A percentile compares a stretch with the other conserved stretches of the same genome.
These are phyloP conservation scores for Leucozona laternaria DNA, from an alignment of 2,888 invertebrate genomes.

Conservation along the genomic window DNA sequence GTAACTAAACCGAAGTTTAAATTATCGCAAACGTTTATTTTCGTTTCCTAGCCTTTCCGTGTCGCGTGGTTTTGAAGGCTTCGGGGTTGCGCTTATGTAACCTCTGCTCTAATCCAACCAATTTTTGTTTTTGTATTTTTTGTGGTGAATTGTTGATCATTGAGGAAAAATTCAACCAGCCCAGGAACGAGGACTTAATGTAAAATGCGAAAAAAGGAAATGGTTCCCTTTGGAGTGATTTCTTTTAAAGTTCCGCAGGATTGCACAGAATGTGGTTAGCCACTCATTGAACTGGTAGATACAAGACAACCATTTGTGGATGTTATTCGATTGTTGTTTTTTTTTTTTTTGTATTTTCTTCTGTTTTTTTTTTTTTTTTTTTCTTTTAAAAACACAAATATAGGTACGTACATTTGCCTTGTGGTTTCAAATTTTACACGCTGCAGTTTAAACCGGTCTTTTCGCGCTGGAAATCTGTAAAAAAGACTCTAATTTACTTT, in stretches of 20 bases:
- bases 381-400: background rate
- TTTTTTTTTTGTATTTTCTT: background rate
- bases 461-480: background rate
- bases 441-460: background rate
- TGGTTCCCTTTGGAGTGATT: constrained; percentile 68
- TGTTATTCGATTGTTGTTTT: constrained; percentile 39
- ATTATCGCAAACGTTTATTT: constrained; percentile 51
- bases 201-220: constrained; percentile 44
- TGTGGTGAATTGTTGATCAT: constrained; percentile 62
- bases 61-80: constrained; percentile 11
- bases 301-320: constrained; percentile 55
- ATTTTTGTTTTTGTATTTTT: constrained; percentile 15
- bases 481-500: constrained; percentile 49
- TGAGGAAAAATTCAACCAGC: background rate
- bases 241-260: constrained; percentile 53
- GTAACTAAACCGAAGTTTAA: constrained; percentile 63
- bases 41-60: constrained; percentile 37
- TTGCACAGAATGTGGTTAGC: constrained; percentile 61
- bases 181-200: constrained; percentile 14
- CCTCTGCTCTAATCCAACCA: background rate
- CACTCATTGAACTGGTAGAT: constrained; percentile 67
- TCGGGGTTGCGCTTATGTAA: constrained; percentile 7
- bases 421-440: constrained; percentile 4
- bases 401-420: constrained; percentile 47
- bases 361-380: constrained; percentile 6